Conservation (phyloP, 2,113 vertebrate species). For the Collichthys lucidus region DNA sequence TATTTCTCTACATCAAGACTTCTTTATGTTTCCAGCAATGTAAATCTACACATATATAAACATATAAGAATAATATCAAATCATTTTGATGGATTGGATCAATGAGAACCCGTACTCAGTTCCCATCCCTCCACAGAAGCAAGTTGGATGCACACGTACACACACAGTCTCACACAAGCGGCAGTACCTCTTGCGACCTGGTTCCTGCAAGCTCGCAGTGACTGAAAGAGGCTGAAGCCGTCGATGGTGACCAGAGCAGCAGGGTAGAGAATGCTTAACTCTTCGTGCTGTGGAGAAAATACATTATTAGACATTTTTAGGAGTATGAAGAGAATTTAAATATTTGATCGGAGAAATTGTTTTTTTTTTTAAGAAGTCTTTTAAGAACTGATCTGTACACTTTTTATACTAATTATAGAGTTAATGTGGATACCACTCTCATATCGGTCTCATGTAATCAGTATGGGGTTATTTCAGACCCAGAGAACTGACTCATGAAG, state of each 20-base stretch:
- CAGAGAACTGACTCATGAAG: neutral
- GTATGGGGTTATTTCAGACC: neutral
- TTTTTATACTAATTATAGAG: no score
- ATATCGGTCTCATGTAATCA: neutral
- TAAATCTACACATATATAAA: no score
- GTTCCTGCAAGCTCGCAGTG: slow-evolving; percentile 97
- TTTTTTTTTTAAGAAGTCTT: neutral
- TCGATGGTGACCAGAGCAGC: slow-evolving; percentile 96
- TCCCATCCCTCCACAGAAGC: no score
- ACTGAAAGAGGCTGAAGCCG: slow-evolving; percentile 98
- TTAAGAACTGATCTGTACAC: neutral
- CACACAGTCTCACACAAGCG: neutral
- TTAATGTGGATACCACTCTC: neutral
- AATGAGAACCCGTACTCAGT: no score
- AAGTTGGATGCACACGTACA: neutral
- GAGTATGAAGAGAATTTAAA: neutral
- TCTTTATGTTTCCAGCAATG: no score
- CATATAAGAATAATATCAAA: no score
- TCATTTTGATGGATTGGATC: no score
- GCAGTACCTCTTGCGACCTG: slow-evolving; percentile 95
- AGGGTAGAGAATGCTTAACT: slow-evolving; percentile 96
- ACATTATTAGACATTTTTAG: neutral
- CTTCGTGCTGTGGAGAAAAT: slow-evolving; percentile 89
- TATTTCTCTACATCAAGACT: no score
- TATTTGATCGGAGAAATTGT: neutral